Base-by-base conservation (phyloP, 30 jellyfish, hydroid and myxozoan genomes). In the Catostylus mosaicus region DNA sequence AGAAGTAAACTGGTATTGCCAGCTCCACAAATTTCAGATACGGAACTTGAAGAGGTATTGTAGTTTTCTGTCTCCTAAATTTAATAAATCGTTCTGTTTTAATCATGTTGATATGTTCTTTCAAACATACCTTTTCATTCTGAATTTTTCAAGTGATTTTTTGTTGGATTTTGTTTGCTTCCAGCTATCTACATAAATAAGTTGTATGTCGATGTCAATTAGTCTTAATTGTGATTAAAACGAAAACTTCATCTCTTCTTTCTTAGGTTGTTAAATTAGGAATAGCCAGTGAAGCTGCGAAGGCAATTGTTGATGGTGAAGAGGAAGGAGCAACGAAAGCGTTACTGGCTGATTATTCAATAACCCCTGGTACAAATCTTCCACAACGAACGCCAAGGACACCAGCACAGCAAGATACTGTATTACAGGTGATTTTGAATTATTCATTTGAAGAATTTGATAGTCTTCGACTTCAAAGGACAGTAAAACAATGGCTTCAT, bases 341-440 rank as follows among this genome's bases (percentile, higher is more conserved):
- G 18, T 43, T 92, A 27, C 88, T 92, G 14, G 77, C 98, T 26
- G 98, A 92, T 80, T 92, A 92, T 48, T 92, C 98, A 4, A 72
- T 92, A 64, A 92, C 98, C 31, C 98, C 98, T 48, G 98, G 98
- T 22, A 78, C 98, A 0, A 86, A 86, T 57, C 63, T 86, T 56
- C 97, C 98, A 10, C 88, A 72, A 76, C 83, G 98, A 34, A 92
- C 98, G 50, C 98, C 98, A 72, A 64, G 98, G 48, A 87, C 98
- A 18, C 98, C 98, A 33, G 98, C 98, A 56, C 93, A 80, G 82
- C 96, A 85, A 62, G 98, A 92, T 60, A 92, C 91, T 24, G 88
- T 92, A 2, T 80, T 92, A 9, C 98, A 92, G 96, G 98, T 86
- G 22, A 31, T 23, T 6, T 16, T 43, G 16, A 43, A 16, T 16